phyloP scores from a whole-genome alignment of 1,140 invertebrate species.

The Drosophila auraria region DNA sequence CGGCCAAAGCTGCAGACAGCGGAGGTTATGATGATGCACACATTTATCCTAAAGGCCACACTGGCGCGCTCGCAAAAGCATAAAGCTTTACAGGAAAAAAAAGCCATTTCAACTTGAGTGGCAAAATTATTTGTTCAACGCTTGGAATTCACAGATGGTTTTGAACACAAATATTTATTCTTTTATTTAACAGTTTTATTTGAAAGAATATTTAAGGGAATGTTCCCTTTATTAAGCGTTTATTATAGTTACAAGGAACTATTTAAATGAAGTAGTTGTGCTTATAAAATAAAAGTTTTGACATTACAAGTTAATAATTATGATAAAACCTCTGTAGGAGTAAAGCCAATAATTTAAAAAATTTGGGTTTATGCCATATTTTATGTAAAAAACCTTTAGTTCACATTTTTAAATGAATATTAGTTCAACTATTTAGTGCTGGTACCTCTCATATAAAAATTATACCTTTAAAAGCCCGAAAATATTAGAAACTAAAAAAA shows the following conservation, averaged over 20 bases:
- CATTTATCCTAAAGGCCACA: conserved; percentile 25
- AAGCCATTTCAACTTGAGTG: neutral
- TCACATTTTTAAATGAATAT: too few species aligned
- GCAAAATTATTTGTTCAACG: neutral
- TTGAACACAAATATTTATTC: neutral
- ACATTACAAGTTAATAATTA: too few species aligned
- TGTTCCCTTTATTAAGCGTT: too few species aligned
- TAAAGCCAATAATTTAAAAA: neutral
- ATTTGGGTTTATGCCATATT: neutral
- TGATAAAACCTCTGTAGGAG: neutral
- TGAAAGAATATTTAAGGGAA: neutral
- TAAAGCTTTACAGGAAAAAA: conserved; percentile 10
- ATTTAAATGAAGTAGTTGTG: neutral
- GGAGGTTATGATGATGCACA: conserved; percentile 60
- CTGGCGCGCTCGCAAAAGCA: neutral
- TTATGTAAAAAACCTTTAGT: neutral
- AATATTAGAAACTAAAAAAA: neutral
- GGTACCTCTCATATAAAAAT: neutral
- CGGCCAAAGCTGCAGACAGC: conserved; percentile 34
- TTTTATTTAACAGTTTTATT: neutral
- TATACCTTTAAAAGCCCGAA: neutral
- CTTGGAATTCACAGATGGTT: neutral
- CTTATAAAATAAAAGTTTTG: neutral
- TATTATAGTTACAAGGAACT: neutral
- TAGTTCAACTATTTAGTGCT: too few species aligned